These are phyloP conservation scores for Trachelus troglodyta DNA, from an alignment of 2,888 invertebrate species.

Conservation along the genomic window DNA sequence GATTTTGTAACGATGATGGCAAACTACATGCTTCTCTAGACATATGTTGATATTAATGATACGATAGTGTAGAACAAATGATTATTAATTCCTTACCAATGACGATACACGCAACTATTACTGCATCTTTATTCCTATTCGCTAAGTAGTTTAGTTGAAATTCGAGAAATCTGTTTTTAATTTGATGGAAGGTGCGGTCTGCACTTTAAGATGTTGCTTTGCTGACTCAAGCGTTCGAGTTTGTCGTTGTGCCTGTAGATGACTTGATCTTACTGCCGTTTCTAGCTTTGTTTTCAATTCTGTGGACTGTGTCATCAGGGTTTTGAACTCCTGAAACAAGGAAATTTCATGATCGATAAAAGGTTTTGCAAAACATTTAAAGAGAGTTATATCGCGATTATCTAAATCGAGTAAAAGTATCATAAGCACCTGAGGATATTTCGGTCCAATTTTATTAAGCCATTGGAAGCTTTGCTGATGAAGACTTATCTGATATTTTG, in stretches of 20 bases:
- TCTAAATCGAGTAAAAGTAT: not conserved
- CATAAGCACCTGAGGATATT: conserved; percentile 81
- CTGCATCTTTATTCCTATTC: not conserved
- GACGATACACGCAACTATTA: not conserved
- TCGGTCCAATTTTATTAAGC: conserved; percentile 92
- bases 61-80: conserved; percentile 26
- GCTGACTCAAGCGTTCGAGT: conserved; percentile 55
- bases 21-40: conserved; percentile 10
- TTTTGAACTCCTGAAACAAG: conserved; percentile 82
- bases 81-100: not conserved
- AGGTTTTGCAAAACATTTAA: not conserved
- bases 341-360: conserved; percentile 8
- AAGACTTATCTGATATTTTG: conserved; percentile 76
- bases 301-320: conserved; percentile 85
- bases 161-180: conserved; percentile 96
- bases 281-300: conserved; percentile 87
- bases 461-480: conserved; percentile 92
- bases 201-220: conserved; percentile 58
- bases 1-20: conserved; percentile 5
- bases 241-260: conserved; percentile 71
- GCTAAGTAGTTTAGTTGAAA: conserved; percentile 73
- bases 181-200: conserved; percentile 81
- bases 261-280: conserved; percentile 81
- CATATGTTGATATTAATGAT: conserved; percentile 15
- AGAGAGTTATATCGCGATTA: not conserved